Evolutionary conservation across 2,888 invertebrate species (phyloP).

Genomic region (Drosophila demipolita): DNA sequence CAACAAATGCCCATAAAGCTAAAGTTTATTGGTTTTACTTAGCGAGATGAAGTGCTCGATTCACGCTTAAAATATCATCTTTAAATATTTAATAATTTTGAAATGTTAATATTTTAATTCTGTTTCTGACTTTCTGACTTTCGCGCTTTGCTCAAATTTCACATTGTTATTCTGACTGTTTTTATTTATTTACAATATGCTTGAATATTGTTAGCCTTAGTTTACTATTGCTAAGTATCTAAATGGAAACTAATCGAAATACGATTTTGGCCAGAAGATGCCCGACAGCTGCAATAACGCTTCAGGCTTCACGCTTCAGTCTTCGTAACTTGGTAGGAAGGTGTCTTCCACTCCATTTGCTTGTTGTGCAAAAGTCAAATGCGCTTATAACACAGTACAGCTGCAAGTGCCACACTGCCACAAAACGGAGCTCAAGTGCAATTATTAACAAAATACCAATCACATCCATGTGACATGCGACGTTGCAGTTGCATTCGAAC

Average conservation of each 20-base stretch:
- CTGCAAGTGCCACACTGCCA: constrained; percentile 17
- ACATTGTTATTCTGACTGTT: neutral
- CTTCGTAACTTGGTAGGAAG: constrained; percentile 12
- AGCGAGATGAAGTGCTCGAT: no score
- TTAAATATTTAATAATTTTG: no score
- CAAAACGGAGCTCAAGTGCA: neutral
- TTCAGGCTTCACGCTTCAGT: constrained; percentile 8
- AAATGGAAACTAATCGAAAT: neutral
- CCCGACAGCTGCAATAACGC: constrained; percentile 14
- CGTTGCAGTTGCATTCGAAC: constrained; percentile 37
- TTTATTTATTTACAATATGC: neutral
- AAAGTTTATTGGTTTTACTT: no score
- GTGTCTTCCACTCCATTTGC: constrained; percentile 6
- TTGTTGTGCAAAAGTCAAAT: constrained; percentile 57
- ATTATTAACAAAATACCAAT: constrained; percentile 15
- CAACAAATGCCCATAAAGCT: constrained; percentile 2
- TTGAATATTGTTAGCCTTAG: no score
- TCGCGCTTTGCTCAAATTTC: no score
- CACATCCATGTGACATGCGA: constrained; percentile 39
- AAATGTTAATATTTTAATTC: no score
- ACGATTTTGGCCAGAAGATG: constrained; percentile 7
- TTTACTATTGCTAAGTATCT: neutral
- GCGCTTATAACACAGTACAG: constrained; percentile 64
- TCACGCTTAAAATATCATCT: no score
- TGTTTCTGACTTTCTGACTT: no score